These are phyloP conservation scores for Brachyopa scutellaris DNA, from an alignment of 2,888 invertebrate species.

Conservation along the genomic window DNA sequence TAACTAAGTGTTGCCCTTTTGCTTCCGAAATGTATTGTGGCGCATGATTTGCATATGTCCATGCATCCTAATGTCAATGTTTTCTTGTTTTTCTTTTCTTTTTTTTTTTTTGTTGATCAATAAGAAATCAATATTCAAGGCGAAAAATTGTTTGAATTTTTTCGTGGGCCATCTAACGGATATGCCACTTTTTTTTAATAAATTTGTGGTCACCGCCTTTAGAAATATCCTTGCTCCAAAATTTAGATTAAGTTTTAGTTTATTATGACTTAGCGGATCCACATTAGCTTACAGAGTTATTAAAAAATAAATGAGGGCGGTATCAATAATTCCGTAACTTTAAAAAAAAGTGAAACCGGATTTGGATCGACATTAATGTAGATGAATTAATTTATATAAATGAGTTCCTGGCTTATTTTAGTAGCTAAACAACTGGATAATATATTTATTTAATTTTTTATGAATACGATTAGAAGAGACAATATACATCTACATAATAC, in stretches of 20 bases:
- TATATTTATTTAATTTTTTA: background rate
- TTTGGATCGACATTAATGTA: background rate
- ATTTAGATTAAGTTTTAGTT: background rate
- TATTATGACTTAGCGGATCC: background rate
- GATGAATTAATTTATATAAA: constrained; percentile 9
- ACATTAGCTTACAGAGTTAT: background rate
- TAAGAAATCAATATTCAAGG: constrained; percentile 7
- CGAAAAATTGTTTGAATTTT: too few relatives aligned
- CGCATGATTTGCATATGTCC: background rate
- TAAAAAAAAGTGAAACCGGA: too few relatives aligned
- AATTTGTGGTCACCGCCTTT: background rate
- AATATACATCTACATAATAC: background rate
- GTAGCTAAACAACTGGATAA: background rate
- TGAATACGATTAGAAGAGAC: background rate
- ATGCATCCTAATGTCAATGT: background rate
- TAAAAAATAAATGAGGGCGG: background rate
- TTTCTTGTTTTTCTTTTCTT: too few relatives aligned
- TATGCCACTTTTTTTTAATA: background rate
- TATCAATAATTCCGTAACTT: background rate
- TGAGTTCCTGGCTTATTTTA: constrained; percentile 14
- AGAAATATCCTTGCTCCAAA: constrained; percentile 12
- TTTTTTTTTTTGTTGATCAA: too few relatives aligned
- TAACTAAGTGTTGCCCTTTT: background rate
- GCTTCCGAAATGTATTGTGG: background rate
- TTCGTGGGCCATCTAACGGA: too few relatives aligned